Evolutionary conservation across 2,888 invertebrate species (phyloP), one percentile per base, ranked within the genome.

Genomic region (Candidula unifasciata): DNA sequence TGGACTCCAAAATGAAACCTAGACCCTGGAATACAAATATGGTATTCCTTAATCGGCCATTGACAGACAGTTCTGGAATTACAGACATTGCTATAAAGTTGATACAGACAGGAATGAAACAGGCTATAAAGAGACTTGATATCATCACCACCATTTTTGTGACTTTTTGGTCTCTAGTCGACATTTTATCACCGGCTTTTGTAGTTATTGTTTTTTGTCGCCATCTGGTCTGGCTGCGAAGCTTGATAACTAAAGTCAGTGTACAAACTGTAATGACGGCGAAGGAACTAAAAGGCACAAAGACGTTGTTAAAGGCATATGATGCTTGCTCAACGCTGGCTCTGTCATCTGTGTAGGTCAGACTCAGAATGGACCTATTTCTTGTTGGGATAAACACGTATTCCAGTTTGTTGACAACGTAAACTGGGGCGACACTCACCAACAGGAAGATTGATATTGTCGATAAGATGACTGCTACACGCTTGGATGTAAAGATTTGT

Each of bases 21-120:
- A 74, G 10, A 3, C 74, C 74, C 6, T 52, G 44, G n/a, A 74
- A 74, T 8, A 74, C 52, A 1, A 52, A 52, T 5, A 74, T 74
- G 18, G 74, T 74, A 18, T 74, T 74, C 13, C 27, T 74, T 24
- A 52, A 52, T 52, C 18, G n/a, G 52, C 74, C 74, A 27, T 74
- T 52, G 2, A 74, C 52, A 0, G 74, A 74, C 27, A 74, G 74
- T 74, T 74, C 74, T 13, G 74, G 74, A 5, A 74, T 52, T 13
- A 74, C 74, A n/a, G 74, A 74, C 74, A 74, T 74, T 24, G 74
- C 74, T 8, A 74, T 52, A 16, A 74, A 74, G 52, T 52, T 44
- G 27, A 74, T 52, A 52, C 74, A 74, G 13, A 74, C 74, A 16
- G 74, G 74, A 1, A 74, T 27, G 18, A 74, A 74, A 52, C 74